Evolutionary conservation across 2,113 vertebrate species (phyloP), one percentile per base, ranked within the genome.

Genomic region (Podarcis muralis): DNA sequence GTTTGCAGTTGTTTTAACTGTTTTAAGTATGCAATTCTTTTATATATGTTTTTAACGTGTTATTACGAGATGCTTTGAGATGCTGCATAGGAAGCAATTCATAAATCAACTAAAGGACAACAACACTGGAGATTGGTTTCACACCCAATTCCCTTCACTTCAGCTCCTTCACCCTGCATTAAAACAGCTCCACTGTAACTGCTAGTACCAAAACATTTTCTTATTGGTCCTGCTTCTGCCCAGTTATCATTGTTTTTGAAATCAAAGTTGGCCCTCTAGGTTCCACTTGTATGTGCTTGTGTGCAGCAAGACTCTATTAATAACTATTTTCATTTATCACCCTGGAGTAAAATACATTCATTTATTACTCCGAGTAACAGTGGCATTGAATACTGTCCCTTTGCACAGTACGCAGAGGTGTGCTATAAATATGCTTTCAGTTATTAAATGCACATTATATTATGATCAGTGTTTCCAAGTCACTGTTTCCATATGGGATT

Each of bases 371-470:
- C 93, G 91, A 95, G 89, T 88, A 95, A 93, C 90, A 90, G 78
- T 90, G 82, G 65, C 1, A 43, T n/a, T 57, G 85, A 85, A 15
- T 81, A 0, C 65, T 90, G 68, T 59, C 88, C 90, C 35, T 86
- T 88, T 93, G 93, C 35, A 93, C 82, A 83, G 32, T 71, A 3
- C 16, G 62, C 53, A 87, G 93, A 90, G 92, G 66, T 71, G 71
- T 88, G 76, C 90, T 90, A 35, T 88, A 93, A 96, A 95, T 93
- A 93, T 80, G 87, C 53, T 93, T 94, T 69, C 68, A 87, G 90
- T 88, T 90, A 91, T 93, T 94, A 96, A 92, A 93, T 71, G 94
- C 90, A 93, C 91, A 95, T 94, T 82, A 92, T 85, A 92, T 94
- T 93, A 84, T 6, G 91, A 0, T 92, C 94, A 93, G 92, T 57